These are phyloP conservation scores for Muscidifurax raptorellus DNA, from an alignment of 1,140 invertebrate genomes.

Conservation along the genomic window DNA sequence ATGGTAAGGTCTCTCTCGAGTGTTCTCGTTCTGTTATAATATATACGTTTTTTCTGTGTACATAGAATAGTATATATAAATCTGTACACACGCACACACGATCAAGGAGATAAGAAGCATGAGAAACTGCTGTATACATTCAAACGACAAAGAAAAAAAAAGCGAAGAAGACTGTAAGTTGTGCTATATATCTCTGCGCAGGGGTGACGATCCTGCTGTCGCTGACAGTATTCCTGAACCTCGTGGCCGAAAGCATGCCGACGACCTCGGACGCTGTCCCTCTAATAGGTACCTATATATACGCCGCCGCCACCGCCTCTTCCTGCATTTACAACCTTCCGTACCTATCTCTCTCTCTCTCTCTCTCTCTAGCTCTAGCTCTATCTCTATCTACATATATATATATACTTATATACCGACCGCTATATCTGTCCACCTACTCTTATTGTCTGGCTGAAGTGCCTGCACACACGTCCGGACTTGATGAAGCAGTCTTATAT, in stretches of 20 bases:
- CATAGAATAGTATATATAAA: too few species aligned
- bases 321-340: not conserved
- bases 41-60: too few species aligned
- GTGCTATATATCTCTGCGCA: constrained; percentile 74
- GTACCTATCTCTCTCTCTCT: not conserved
- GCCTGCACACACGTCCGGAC: too few species aligned
- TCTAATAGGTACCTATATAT: constrained; percentile 77
- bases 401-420: not conserved
- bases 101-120: not conserved
- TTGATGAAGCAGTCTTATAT: not conserved
- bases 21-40: too few species aligned
- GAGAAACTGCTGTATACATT: not conserved
- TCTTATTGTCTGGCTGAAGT: not conserved
- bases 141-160: constrained; percentile 11
- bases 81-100: too few species aligned
- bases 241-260: constrained; percentile 94
- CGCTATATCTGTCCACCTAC: not conserved
- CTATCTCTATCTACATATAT: not conserved
- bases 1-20: not conserved
- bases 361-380: not conserved
- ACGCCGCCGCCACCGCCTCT: not conserved
- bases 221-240: constrained; percentile 97
- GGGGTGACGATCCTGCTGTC: constrained; percentile 99
- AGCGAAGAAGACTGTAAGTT: constrained; percentile 15
- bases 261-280: constrained; percentile 92